Percentiles rank a stretch among this genome's conserved stretches.
Conservation (phyloP, 2,888 invertebrate species). For the Rugalucina vietnamica region DNA sequence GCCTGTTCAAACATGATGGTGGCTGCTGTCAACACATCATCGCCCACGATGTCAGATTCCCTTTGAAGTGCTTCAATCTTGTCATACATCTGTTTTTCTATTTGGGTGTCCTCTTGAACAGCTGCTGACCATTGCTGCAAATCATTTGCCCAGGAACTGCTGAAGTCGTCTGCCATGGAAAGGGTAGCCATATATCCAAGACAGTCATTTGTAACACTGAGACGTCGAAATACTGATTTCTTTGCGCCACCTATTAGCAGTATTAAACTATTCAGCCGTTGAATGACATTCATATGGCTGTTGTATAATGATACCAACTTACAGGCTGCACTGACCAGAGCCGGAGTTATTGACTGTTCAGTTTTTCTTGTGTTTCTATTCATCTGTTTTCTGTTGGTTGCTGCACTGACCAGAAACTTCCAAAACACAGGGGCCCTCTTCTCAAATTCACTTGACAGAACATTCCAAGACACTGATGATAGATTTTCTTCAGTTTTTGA, state of each 20-base stretch:
- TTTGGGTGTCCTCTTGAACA: not conserved
- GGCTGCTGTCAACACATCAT: not conserved
- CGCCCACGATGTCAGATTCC: not conserved
- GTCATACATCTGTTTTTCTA: not conserved
- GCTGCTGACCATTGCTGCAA: not conserved
- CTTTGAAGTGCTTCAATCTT: not conserved
- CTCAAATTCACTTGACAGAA: not conserved
- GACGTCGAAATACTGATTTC: slow-evolving; percentile 38
- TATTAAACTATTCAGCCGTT: slow-evolving; percentile 24
- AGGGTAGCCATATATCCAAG: slow-evolving; percentile 22
- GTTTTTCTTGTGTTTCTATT: slow-evolving; percentile 8
- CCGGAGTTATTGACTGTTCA: slow-evolving; percentile 10
- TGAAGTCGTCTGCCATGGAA: slow-evolving; percentile 18
- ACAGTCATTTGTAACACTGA: slow-evolving; percentile 37
- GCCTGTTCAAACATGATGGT: not conserved
- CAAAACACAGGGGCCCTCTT: not conserved
- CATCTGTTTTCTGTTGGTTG: not conserved
- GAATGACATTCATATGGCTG: slow-evolving; percentile 20
- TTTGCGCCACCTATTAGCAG: slow-evolving; percentile 39
- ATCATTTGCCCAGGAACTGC: slow-evolving; percentile 11
- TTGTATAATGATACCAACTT: slow-evolving; percentile 31
- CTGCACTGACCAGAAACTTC: not conserved
- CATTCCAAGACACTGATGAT: not conserved
- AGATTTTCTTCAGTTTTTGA: not conserved
- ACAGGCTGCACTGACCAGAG: slow-evolving; percentile 26